Evolutionary conservation across 1,140 invertebrate genomes (phyloP).

Genomic region (Bombus affinis): DNA sequence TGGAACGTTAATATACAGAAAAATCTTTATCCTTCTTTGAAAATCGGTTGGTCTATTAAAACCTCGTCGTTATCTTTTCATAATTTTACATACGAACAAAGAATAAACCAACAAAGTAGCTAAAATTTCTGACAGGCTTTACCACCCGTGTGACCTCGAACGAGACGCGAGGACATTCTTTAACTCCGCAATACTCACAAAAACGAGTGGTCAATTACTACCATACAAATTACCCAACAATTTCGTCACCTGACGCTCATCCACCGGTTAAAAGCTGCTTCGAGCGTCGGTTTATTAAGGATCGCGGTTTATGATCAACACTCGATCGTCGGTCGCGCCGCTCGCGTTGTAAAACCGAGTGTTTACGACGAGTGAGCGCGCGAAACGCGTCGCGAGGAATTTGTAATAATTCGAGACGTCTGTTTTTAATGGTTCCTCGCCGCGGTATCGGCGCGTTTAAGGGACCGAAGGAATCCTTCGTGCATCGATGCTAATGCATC

Average conservation of each 20-base stretch:
- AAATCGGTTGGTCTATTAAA: background rate
- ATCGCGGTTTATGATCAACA: slow-evolving; percentile 44
- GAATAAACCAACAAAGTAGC: background rate
- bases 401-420: slow-evolving; percentile 28
- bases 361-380: slow-evolving; percentile 34
- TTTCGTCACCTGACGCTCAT: background rate
- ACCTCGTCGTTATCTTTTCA: background rate
- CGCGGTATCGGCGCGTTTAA: slow-evolving; percentile 17
- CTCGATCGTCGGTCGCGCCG: background rate
- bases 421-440: slow-evolving; percentile 28
- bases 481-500: slow-evolving; percentile 42
- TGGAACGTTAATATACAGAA: too few species aligned
- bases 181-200: background rate
- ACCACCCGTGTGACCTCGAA: background rate
- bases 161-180: background rate
- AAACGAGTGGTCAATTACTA: background rate
- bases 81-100: background rate
- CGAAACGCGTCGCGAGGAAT: slow-evolving; percentile 37
- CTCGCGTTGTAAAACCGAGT: slow-evolving; percentile 16
- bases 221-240: background rate
- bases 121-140: background rate
- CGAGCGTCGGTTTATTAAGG: slow-evolving; percentile 30
- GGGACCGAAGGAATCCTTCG: slow-evolving; percentile 17
- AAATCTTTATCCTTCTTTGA: background rate
- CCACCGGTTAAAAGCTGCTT: background rate